Percentiles rank a stretch among this genome's conserved stretches.
These are phyloP conservation scores for Huso huso DNA, from an alignment of 2,797 vertebrate genomes.

Conservation along the genomic window DNA sequence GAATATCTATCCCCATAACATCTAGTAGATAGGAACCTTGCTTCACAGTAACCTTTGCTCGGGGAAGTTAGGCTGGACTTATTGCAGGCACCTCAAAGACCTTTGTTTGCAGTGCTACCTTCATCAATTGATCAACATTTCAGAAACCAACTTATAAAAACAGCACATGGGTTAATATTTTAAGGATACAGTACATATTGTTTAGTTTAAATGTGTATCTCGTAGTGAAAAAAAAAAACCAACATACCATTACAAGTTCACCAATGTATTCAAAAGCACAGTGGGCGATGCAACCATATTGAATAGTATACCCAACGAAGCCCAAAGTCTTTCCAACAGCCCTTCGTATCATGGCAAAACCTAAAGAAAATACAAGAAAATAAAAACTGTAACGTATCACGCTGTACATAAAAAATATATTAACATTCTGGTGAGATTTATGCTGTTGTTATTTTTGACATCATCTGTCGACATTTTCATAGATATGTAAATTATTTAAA, in stretches of 20 bases:
- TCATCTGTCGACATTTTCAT: slow-evolving; percentile 27
- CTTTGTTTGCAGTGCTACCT: too few relatives aligned
- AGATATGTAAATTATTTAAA: background rate
- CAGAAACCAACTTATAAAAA: too few relatives aligned
- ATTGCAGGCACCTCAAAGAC: too few relatives aligned
- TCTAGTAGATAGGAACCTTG: background rate
- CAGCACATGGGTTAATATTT: too few relatives aligned
- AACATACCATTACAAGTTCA: slow-evolving; percentile 85
- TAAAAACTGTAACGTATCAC: slow-evolving; percentile 12
- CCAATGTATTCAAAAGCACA: slow-evolving; percentile 93
- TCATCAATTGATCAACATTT: too few relatives aligned
- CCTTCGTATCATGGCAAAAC: slow-evolving; percentile 67
- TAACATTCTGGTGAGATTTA: background rate
- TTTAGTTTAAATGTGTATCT: too few relatives aligned
- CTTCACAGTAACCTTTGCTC: background rate
- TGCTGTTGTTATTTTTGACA: slow-evolving; percentile 32
- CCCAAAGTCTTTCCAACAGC: slow-evolving; percentile 68
- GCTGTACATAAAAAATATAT: slow-evolving; percentile 27
- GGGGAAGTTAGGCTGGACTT: too few relatives aligned
- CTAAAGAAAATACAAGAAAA: slow-evolving; percentile 34
- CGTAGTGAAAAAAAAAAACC: background rate
- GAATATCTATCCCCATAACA: too few relatives aligned
- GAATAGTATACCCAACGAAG: slow-evolving; percentile 80
- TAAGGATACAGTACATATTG: too few relatives aligned
- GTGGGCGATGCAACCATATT: slow-evolving; percentile 92